Base-by-base conservation (phyloP, 2,888 invertebrate genomes). In the Drosophila meridionalis region DNA sequence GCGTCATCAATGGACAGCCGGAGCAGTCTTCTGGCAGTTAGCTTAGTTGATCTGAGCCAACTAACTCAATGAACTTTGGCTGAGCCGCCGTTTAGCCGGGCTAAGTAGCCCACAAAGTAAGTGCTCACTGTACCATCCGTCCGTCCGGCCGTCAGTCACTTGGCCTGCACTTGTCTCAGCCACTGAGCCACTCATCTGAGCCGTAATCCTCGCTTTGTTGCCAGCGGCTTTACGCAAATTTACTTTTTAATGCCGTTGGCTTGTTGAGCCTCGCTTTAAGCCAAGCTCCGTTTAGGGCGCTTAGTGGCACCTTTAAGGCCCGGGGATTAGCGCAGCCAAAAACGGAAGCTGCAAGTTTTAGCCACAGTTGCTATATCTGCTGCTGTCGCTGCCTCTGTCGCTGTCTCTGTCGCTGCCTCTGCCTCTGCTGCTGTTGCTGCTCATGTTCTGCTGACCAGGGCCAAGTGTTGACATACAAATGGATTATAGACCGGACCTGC, bases 181-280 rank as follows among this genome's bases (percentile, higher is more conserved):
- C 50, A 61, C 65, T 65, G 28, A 20, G 43, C 43, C 26, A 45
- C 45, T 45, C 45, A 47, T 26, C 28, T 3, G 47, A 20, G 6
- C 12, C 28, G 20, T 72, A 83, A 83, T 78, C 76, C 78, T 56
- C 34, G 63, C 64, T 60, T 87, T 87, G 87, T 81, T 57, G 68
- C 53, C 69, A 73, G 76, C 69, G 82, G 87, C 71, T 87, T 89
- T 88, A 82, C 62, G 67, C 78, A 87, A 89, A 89, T 87, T 89
- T 87, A 88, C 89, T 89, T 87, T 87, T 74, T 89, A 88, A 87
- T 87, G 69, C 81, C 81, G 67, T 70, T 79, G 86, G 86, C 86
- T 86, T 85, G 82, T 82, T 86, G 86, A 77, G 75, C 79, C 86
- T 62, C 73, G 63, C 56, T 64, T 38, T 38, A 50, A 43, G 67